phyloP scores from a whole-genome alignment of 1,140 invertebrate genomes.

The Helicorthomorpha holstii region DNA sequence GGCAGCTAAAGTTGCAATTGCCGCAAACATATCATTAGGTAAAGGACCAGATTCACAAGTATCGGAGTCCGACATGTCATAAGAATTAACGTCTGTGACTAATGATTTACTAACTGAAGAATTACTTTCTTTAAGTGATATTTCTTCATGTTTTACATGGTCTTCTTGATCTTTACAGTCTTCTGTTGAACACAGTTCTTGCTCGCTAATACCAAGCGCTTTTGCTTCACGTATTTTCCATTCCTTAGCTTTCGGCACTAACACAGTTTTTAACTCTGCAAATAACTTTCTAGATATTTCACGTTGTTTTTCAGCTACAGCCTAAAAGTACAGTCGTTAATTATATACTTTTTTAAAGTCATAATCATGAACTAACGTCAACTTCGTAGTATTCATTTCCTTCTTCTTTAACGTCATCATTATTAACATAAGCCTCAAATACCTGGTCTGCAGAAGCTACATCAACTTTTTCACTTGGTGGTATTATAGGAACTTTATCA shows the following conservation, averaged over 20 bases:
- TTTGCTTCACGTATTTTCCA: background rate
- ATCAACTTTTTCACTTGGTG: background rate
- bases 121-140: too few relatives aligned
- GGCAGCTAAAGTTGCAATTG: too few relatives aligned
- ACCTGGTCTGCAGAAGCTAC: background rate
- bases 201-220: background rate
- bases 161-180: too few relatives aligned
- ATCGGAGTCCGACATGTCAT: too few relatives aligned
- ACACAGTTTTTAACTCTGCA: background rate
- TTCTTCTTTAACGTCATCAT: background rate
- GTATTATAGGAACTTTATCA: background rate
- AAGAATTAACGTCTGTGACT: too few relatives aligned
- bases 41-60: too few relatives aligned
- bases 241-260: background rate
- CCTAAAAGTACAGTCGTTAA: background rate
- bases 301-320: background rate
- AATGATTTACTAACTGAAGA: too few relatives aligned
- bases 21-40: too few relatives aligned
- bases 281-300: background rate
- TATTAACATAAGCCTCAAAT: background rate
- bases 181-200: too few relatives aligned
- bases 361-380: background rate
- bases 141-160: too few relatives aligned
- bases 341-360: background rate
- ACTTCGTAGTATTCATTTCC: background rate